A percentile compares a stretch with the other conserved stretches of the same genome.
Evolutionary conservation across 2,113 vertebrate genomes (phyloP).

Genomic region (Neofelis nebulosa): DNA sequence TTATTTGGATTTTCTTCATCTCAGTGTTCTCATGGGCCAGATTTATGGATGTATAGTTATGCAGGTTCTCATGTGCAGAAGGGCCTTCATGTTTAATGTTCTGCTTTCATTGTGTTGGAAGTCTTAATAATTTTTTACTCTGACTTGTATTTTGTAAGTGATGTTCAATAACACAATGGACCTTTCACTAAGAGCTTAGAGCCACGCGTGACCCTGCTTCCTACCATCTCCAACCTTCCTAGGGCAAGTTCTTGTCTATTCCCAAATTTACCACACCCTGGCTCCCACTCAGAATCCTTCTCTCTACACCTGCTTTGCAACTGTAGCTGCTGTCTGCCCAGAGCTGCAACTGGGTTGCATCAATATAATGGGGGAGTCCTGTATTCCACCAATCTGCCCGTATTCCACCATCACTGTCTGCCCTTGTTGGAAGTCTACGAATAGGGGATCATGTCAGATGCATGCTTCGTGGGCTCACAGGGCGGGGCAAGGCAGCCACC

Average conservation of each 20-base stretch:
- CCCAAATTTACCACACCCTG: background rate
- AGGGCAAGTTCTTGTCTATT: background rate
- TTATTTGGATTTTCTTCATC: background rate
- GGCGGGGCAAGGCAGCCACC: fast-evolving
- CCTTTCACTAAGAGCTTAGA: fast-evolving
- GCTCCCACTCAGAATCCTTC: background rate
- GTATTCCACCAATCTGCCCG: background rate
- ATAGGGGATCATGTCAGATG: background rate
- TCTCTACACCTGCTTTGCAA: too few species aligned
- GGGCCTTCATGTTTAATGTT: background rate
- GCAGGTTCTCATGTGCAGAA: background rate
- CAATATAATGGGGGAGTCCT: fast-evolving
- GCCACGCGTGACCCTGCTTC: background rate
- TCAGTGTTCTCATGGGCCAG: background rate
- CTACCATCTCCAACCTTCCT: background rate
- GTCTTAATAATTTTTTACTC: background rate
- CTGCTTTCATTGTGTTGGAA: background rate
- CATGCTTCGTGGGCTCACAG: background rate
- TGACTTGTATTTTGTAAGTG: background rate
- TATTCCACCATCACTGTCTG: background rate
- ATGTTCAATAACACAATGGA: background rate
- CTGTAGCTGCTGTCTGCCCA: fast-evolving
- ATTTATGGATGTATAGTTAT: background rate
- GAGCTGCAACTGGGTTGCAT: fast-evolving
- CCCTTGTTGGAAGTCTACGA: background rate